Base-by-base conservation (phyloP, 1,140 invertebrate genomes). In the Zaprionus davidi region DNA sequence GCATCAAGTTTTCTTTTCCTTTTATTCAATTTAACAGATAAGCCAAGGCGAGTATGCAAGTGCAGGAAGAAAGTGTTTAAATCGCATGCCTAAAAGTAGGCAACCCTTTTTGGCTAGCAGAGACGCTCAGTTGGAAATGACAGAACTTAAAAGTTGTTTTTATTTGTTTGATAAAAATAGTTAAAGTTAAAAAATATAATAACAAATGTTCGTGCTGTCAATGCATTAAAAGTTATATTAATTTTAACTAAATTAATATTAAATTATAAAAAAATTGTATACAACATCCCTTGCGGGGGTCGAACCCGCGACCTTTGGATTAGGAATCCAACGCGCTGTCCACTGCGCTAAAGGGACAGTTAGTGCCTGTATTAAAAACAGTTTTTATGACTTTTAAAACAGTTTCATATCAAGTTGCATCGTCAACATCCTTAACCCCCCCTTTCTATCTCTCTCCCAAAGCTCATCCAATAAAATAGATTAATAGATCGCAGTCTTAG, bases 21-120 rank as follows among this genome's bases (percentile, higher is more conserved):
- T 22, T 22, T 51, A 67, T 67, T 71, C 69, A 79, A 79, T 72
- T 79, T 82, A 49, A n/a, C 58, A 53, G 44, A 78, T 74, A 66
- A 24, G 46, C 20, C n/a, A 22, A 51, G 1, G 20, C 46, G 12
- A 12, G 17, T 0, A 46, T 9, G n/a, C 7, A 46, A 11, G 44
- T 11, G 46, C 46, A 22, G 20, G 46, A 1, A 51, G 1, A 5
- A 12, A 11, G 20, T 5, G 46, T 24, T 31, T 15, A n/a, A 49
- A 12, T 3, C 0, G 7, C 15, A 13, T 1, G 60, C 44, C 7
- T 51, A 20, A 51, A 63, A 64, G n/a, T 62, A 13, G 13, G 15
- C 31, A n/a, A 9, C 2, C 15, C 2, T 22, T 22, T 22, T 15
- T 20, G 15, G 17, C 2, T 12, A 12, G 5, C 12, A 22, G 17